A percentile compares a stretch with the other conserved stretches of the same genome.
Evolutionary conservation across 2,888 invertebrate species (phyloP).

Genomic region (Dyspetes luteomarginatus): DNA sequence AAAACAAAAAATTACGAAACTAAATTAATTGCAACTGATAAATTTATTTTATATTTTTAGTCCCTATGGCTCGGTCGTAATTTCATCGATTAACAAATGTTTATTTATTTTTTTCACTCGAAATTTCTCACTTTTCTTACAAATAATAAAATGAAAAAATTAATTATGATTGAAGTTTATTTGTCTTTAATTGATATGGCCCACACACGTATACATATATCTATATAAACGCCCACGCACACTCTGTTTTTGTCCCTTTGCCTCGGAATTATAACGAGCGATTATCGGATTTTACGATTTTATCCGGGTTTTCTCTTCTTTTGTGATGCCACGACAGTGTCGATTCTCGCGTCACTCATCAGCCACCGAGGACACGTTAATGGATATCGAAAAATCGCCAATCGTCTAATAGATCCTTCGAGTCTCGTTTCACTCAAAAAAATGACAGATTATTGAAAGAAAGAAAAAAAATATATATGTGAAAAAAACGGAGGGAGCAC

Average conservation of each 20-base stretch:
- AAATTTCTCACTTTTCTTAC: neutral
- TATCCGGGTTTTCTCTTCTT: constrained; percentile 26
- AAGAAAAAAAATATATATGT: constrained; percentile 23
- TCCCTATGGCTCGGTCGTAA: too few relatives aligned
- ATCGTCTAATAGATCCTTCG: constrained; percentile 24
- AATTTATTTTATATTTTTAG: neutral
- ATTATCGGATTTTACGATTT: constrained; percentile 61
- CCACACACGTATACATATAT: neutral
- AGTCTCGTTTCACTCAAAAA: constrained; percentile 43
- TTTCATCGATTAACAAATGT: too few relatives aligned
- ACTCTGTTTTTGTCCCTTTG: constrained; percentile 7
- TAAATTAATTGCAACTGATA: too few relatives aligned
- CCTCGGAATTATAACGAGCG: constrained; percentile 54
- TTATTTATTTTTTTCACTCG: neutral
- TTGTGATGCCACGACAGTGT: neutral
- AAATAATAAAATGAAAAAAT: neutral
- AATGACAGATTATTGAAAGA: constrained; percentile 37
- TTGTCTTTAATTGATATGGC: neutral
- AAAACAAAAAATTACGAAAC: too few relatives aligned
- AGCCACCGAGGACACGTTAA: neutral
- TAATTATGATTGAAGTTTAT: neutral
- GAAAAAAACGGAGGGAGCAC: constrained; percentile 40
- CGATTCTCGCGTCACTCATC: constrained; percentile 13
- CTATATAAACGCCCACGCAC: neutral
- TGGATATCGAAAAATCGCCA: neutral